phyloP scores from a whole-genome alignment of 2,113 vertebrate species.

The Perccottus glenii region DNA sequence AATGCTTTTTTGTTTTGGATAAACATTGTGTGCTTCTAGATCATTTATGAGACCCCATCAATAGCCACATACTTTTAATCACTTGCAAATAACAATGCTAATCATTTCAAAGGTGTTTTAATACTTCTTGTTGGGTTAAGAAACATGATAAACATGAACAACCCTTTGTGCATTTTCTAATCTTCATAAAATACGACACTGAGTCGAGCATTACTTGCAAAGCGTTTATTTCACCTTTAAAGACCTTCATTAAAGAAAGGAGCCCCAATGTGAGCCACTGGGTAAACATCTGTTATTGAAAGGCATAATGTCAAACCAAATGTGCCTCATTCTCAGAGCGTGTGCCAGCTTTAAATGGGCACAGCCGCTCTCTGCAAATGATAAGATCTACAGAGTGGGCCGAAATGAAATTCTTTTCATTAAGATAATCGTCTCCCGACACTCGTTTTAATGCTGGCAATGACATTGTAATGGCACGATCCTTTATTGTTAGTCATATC shows the following conservation, averaged over 20 bases:
- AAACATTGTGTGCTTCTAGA: no score
- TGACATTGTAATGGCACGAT: slow-evolving; percentile 41
- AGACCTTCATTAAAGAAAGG: slow-evolving; percentile 56
- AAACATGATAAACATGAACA: slow-evolving; percentile 30
- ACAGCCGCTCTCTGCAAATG: slow-evolving; percentile 39
- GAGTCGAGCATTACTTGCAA: slow-evolving; percentile 27
- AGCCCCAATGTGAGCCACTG: slow-evolving; percentile 32
- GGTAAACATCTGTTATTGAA: slow-evolving; percentile 62
- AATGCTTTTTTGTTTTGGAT: no score
- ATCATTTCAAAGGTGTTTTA: slow-evolving; percentile 37
- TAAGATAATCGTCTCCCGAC: slow-evolving; percentile 44
- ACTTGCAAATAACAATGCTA: slow-evolving; percentile 57
- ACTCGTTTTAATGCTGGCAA: slow-evolving; percentile 24
- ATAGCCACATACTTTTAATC: no score
- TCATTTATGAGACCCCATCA: no score
- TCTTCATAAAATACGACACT: slow-evolving; percentile 36
- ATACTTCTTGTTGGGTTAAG: slow-evolving; percentile 21
- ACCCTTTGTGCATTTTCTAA: slow-evolving; percentile 10
- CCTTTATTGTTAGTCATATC: slow-evolving; percentile 34
- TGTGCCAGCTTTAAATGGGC: slow-evolving; percentile 45
- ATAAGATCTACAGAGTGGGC: slow-evolving; percentile 48
- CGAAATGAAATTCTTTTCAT: slow-evolving; percentile 51
- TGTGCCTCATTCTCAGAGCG: slow-evolving; percentile 29
- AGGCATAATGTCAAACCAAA: slow-evolving; percentile 47
- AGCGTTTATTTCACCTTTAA: slow-evolving; percentile 60